Conservation (phyloP, 2,113 vertebrate species). For the Cyanoramphus novaezelandiae region DNA sequence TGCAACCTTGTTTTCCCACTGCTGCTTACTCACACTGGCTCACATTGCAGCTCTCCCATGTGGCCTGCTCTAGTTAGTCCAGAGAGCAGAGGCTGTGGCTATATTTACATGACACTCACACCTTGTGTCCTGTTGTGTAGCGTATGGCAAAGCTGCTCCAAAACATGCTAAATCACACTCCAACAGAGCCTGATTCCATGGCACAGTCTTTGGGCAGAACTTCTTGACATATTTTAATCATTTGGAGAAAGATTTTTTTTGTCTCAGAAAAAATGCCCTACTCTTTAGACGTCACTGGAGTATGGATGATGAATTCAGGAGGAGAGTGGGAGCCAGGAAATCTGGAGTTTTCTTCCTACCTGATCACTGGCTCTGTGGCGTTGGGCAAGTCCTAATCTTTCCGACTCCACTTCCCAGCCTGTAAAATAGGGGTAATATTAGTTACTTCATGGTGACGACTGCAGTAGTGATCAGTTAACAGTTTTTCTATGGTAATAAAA, state of each 20-base stretch:
- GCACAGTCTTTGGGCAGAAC: neutral
- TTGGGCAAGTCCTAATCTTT: constrained; percentile 24
- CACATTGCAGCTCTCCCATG: neutral
- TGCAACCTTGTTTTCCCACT: neutral
- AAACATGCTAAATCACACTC: neutral
- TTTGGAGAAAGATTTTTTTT: neutral
- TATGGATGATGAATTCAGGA: constrained; percentile 28
- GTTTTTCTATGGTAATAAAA: neutral
- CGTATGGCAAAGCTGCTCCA: neutral
- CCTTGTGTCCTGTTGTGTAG: neutral
- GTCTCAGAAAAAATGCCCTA: neutral
- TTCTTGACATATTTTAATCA: neutral
- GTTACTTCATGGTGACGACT: neutral
- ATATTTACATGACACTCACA: neutral
- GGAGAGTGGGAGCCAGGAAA: constrained; percentile 38
- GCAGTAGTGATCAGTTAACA: neutral
- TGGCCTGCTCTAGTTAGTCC: neutral
- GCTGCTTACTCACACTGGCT: neutral
- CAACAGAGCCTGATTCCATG: neutral
- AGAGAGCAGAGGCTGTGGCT: neutral
- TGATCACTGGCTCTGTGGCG: neutral
- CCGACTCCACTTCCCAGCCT: constrained; percentile 13
- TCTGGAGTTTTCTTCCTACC: constrained; percentile 29
- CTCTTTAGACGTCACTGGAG: neutral
- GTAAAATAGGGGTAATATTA: constrained; percentile 10